phyloP scores from a whole-genome alignment of 2,797 vertebrate species.

The Sylvia borin region DNA sequence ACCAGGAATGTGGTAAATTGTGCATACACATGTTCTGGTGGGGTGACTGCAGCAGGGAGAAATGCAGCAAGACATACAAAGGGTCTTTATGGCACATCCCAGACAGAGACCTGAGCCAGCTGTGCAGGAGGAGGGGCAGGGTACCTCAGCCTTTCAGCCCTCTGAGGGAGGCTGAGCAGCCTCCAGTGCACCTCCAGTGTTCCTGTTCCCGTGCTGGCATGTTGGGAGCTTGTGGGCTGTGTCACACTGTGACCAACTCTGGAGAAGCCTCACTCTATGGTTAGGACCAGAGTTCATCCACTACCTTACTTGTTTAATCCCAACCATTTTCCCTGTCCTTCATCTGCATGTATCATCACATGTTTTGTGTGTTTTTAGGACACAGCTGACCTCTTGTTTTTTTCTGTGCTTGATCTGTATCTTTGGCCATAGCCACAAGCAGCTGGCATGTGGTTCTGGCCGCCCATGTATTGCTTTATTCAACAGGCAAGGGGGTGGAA shows the following conservation, averaged over 20 bases:
- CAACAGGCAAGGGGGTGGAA: rapidly evolving
- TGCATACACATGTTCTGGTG: rapidly evolving
- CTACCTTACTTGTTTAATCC: not conserved
- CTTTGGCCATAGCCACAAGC: not conserved
- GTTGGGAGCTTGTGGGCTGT: not conserved
- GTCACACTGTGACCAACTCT: rapidly evolving
- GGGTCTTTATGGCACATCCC: not conserved
- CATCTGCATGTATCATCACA: not conserved
- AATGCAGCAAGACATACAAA: not conserved
- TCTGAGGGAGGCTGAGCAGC: not conserved
- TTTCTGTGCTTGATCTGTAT: not conserved
- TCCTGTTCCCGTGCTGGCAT: not conserved
- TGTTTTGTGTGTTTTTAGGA: not conserved
- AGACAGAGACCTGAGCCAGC: not conserved
- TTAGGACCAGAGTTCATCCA: not conserved
- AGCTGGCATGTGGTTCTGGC: not conserved
- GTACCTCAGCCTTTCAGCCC: not conserved
- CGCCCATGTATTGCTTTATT: not conserved
- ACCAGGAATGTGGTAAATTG: not conserved
- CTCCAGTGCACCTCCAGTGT: not conserved
- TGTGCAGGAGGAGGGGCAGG: not conserved
- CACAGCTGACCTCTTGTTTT: not conserved
- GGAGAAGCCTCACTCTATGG: not conserved
- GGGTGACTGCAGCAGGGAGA: not conserved
- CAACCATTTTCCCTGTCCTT: not conserved